Conservation (phyloP, 2,113 vertebrate genomes). For the Chaetodon trifascialis region DNA sequence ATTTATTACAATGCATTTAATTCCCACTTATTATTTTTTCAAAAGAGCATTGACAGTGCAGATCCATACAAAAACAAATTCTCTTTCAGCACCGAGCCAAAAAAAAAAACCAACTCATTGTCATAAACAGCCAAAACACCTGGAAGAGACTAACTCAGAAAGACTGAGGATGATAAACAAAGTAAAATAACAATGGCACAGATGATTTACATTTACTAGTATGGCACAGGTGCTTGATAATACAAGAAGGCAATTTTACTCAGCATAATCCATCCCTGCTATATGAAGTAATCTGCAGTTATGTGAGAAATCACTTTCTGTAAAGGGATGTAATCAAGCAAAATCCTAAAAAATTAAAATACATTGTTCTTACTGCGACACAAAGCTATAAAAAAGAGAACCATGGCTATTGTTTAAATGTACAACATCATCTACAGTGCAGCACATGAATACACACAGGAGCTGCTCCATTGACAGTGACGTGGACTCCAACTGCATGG, state of each 20-base stretch:
- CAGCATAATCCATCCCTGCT: neutral
- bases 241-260: neutral
- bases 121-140: conserved; percentile 26
- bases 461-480: neutral
- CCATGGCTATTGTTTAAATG: neutral
- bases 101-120: conserved; percentile 9
- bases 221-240: neutral
- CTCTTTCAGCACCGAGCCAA: conserved; percentile 14
- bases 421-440: neutral
- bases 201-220: neutral
- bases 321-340: neutral
- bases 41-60: conserved; percentile 28
- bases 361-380: neutral
- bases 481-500: neutral
- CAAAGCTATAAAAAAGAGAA: neutral
- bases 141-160: neutral
- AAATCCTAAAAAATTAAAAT: conserved; percentile 1
- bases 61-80: conserved; percentile 18
- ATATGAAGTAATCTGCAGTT: neutral
- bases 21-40: conserved; percentile 28
- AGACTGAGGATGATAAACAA: neutral
- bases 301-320: conserved; percentile 3
- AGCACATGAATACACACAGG: neutral
- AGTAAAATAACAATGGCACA: conserved; percentile 40
- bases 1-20: conserved; percentile 57